Base-by-base conservation (phyloP, 2,888 invertebrate genomes). In the Tholera decimalis region DNA sequence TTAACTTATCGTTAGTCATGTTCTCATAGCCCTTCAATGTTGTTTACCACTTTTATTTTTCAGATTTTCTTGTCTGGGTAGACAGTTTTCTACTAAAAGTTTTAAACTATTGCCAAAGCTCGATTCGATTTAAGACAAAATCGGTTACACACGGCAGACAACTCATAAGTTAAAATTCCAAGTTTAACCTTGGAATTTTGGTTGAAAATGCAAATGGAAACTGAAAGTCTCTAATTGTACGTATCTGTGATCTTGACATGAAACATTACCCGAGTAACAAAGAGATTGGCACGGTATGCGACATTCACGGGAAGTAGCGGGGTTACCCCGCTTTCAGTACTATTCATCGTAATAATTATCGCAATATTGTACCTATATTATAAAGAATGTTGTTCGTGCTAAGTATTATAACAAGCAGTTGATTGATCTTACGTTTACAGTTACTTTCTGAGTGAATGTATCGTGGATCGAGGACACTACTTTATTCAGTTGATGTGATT, bases 1-100 rank as follows among this genome's bases (percentile, higher is more conserved):
- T 87, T 83, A 78, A 84, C 85, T 79, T 85, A 86, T 85, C 85
- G 83, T 86, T 87, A 85, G 73, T 55, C 54, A 46, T 62, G 47
- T 46, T 46, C 54, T 53, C 50, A 47, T 65, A 54, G 71, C 50
- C 51, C 62, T 72, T 77, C 49, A 66, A 43, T 58, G 47, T 60
- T 75, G 59, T 63, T 46, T 66, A 47, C 47, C 41, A 37, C 20
- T 64, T 46, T 33, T 37, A 13, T 53, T 37, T 47, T 37, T 24
- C n/a, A 20, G 8, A 37, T 39, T 49, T 33, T 47, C 26, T 62
- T 20, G n/a, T 24, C 4, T 30, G 26, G 13, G 15, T 26, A 37
- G 20, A 11, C 15, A 26, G 30, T 22, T 55, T 46, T 44, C n/a
- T n/a, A 22, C 22, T n/a, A 1, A 13, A 11, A 15, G 1, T 22